Evolutionary conservation across 2,797 vertebrate species (phyloP), one percentile per base, ranked within the genome.

Genomic region (Mus caroli): DNA sequence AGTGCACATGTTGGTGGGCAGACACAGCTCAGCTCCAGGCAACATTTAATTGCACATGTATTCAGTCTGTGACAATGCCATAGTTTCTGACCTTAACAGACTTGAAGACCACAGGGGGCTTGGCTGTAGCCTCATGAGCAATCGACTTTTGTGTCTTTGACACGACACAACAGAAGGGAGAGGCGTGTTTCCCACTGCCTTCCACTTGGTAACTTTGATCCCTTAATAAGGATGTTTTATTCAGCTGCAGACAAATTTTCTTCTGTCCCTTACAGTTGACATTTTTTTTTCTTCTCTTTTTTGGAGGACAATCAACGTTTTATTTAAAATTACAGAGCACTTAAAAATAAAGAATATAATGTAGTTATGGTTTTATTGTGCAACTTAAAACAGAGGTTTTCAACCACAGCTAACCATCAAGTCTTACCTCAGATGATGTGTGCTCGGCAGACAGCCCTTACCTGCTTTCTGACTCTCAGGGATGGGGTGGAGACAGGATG

Each of bases 301-400:
- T 31, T 43, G 31, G 31, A 73, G 64, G 96, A 96, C 46, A 88
- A n/a, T 94, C 14, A 9, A 92, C 62, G 50, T 92, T 98, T 99
- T 98, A 98, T 98, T 98, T 96, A 94, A 95, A 85, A 97, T 97
- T 31, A 92, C 6, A 43, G 92, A 76, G 94, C 85, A 80, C 85
- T 94, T 85, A 96, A 95, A 90, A 94, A 96, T 96, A 90, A 37
- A 97, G 64, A 91, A 96, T 93, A 85, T 96, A 92, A 82, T 96
- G 94, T 77, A 93, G 82, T 94, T 96, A 88, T 88, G 96, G 92
- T 92, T 89, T 96, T 92, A 84, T 79, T 95, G 58, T 87, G 89
- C 0, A 26, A 76, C 90, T 92, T 96, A 96, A 96, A 97, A 97
- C 98, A 98, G 92, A 26, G 88, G 71, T 85, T 97, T 97, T 97